Base-by-base conservation (phyloP, 1,140 invertebrate species). In the Rhizoglyphus robini region DNA sequence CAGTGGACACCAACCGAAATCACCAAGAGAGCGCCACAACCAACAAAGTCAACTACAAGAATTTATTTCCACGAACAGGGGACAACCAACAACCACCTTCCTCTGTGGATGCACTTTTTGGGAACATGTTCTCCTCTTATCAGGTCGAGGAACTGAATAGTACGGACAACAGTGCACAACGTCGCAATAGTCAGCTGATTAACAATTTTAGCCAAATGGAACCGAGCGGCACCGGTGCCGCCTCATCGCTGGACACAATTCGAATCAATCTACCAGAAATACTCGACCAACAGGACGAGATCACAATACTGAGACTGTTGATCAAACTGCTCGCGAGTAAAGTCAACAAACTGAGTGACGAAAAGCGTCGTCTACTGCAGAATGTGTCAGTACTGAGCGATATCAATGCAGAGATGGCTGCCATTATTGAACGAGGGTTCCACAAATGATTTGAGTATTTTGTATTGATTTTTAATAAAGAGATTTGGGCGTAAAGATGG, bases 261-360 rank as follows among this genome's bases (percentile, higher is more conserved):
- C 15, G 58, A 1, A 60, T 60, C 20, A 60, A 60, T 46, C 36
- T 60, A 27, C 58, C 58, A 2, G 58, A 60, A 46, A 60, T 60
- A n/a, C 25, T 60, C 1, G 58, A 60, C 36, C 2, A 18, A 3
- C 58, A 60, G 29, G 58, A 60, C 15, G 58, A 60, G 27, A 32
- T 60, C 1, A 60, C 15, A n/a, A 18, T 60, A 46, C n/a, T 60
- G 1, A 1, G 58, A 60, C 29, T 60, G 27, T 23, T 60, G 1
- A 60, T 60, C 15, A 60, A 60, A 46, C 27, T 60, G 29, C 29
- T 60, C 11, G 15, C 32, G 1, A 13, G 30, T 23, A 60, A 60
- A 27, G 58, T 60, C 11, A 60, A n/a, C 2, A 60, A 60, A 60
- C 15, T 60, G 27, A 41, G 23, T 3, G 58, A 60, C 2, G 58